Base-by-base conservation (phyloP, 2,888 invertebrate genomes). In the Lypha dubia region DNA sequence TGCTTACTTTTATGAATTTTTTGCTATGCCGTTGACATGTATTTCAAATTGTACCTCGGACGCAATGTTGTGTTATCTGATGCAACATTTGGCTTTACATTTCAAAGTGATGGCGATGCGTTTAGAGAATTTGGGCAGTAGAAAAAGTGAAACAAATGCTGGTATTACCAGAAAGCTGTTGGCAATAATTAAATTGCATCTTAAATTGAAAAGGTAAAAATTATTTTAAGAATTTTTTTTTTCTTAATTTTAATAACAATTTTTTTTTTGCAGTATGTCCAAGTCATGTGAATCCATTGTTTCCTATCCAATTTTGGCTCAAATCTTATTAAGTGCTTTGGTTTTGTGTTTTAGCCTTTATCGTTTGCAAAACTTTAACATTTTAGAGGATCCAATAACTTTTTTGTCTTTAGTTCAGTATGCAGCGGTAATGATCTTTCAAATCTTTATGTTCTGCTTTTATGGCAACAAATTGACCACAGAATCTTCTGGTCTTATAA, bases 391-490 rank as follows among this genome's bases (percentile, higher is more conserved):
- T 35, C 88, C 88, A 0, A 87, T 86, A 0, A 81, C 85, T 3
- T 88, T 88, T 35, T 46, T 87, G 0, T 85, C 86, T 56, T 87
- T 87, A 3, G 20, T 88, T 0, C 89, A 88, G 38, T 91, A 88
- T 38, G 77, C 87, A 9, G 75, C 83, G 5, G 86, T 88, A 1
- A 90, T 92, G 89, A 86, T 87, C 3, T 17, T 90, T 4, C 88
- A 91, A 82, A 91, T 91, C 22, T 91, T 89, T 68, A 67, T 91
- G 17, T 91, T 91, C 51, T 91, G 91, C 60, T 90, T 89, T 63
- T 91, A 89, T 77, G 91, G 88, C 60, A 90, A 91, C 56, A 88
- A 91, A 74, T 35, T 91, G 3, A 91, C 89, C n/a, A 4, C 88
- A 0, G 80, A 89, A 62, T 89, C 90, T n/a, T 83, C 88, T 13